These are phyloP conservation scores for Idaea straminata DNA, from an alignment of 2,888 invertebrate species.

Conservation along the genomic window DNA sequence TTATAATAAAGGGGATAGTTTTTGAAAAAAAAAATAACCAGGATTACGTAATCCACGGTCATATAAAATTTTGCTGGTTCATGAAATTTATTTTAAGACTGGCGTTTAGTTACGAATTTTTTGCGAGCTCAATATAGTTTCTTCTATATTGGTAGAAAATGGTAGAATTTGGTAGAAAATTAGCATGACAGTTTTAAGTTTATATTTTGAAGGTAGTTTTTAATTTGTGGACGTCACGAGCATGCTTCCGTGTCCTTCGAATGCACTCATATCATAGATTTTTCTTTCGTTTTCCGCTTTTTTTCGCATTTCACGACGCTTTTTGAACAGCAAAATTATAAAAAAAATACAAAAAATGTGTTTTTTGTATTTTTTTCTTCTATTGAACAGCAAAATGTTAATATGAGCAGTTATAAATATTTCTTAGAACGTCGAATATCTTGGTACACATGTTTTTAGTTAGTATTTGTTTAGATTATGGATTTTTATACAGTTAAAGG, in stretches of 20 bases:
- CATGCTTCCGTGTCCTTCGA: conserved; percentile 72
- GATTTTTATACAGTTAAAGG: conserved; percentile 61
- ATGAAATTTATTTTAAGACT: conserved; percentile 30
- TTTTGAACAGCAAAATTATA: conserved; percentile 51
- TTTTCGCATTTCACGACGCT: conserved; percentile 52
- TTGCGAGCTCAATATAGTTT: conserved; percentile 34
- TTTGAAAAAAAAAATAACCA: conserved; percentile 49
- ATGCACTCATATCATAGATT: conserved; percentile 74
- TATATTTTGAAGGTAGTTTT: conserved; percentile 18
- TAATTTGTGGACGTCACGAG: conserved; percentile 44
- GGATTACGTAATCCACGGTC: conserved; percentile 59
- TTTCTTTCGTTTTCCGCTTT: conserved; percentile 56
- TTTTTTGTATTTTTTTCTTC: conserved; percentile 30
- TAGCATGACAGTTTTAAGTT: conserved; percentile 29
- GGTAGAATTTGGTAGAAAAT: conserved; percentile 17
- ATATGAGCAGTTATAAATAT: conserved; percentile 33
- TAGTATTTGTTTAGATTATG: conserved; percentile 46
- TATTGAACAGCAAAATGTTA: conserved; percentile 57
- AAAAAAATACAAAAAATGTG: conserved; percentile 43
- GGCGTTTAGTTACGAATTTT: conserved; percentile 35
- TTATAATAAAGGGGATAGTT: conserved; percentile 47
- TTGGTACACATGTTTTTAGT: conserved; percentile 53
- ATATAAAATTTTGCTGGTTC: conserved; percentile 62
- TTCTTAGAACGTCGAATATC: conserved; percentile 50
- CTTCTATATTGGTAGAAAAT: conserved; percentile 14